A percentile compares a stretch with the other conserved stretches of the same genome.
Conservation (phyloP, 2,113 vertebrate species). For the Hylia prasina region DNA sequence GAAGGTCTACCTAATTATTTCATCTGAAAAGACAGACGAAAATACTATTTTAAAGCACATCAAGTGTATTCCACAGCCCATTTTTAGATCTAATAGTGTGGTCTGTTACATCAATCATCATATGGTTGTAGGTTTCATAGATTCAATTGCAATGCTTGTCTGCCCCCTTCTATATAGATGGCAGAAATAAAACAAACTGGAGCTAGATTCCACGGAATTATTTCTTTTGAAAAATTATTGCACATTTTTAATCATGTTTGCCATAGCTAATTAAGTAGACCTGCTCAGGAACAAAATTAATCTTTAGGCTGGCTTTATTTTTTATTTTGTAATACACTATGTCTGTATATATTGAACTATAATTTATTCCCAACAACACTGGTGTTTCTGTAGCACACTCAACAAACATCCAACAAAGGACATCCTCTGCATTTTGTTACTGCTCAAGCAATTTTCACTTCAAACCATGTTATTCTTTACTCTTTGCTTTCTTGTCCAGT, state of each 20-base stretch:
- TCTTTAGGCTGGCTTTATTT: neutral
- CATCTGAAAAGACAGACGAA: neutral
- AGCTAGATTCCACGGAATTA: neutral
- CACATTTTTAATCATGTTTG: neutral
- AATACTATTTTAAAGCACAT: neutral
- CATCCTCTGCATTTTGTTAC: neutral
- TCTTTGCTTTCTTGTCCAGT: neutral
- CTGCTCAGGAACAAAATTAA: neutral
- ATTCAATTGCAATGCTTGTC: neutral
- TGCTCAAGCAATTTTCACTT: constrained; percentile 11
- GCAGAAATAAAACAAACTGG: neutral
- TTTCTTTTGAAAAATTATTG: neutral
- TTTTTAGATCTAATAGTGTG: neutral
- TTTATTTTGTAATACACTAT: neutral
- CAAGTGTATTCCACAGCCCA: neutral
- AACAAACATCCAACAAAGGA: neutral
- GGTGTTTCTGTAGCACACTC: neutral
- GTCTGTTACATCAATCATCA: neutral
- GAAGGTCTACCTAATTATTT: neutral
- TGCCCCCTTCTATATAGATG: neutral
- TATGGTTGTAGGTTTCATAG: neutral
- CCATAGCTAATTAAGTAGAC: neutral
- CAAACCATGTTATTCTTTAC: neutral
- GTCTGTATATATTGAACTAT: neutral
- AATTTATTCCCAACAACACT: neutral